Evolutionary conservation across 1,140 invertebrate genomes (phyloP).

Genomic region (Helicoverpa armigera): DNA sequence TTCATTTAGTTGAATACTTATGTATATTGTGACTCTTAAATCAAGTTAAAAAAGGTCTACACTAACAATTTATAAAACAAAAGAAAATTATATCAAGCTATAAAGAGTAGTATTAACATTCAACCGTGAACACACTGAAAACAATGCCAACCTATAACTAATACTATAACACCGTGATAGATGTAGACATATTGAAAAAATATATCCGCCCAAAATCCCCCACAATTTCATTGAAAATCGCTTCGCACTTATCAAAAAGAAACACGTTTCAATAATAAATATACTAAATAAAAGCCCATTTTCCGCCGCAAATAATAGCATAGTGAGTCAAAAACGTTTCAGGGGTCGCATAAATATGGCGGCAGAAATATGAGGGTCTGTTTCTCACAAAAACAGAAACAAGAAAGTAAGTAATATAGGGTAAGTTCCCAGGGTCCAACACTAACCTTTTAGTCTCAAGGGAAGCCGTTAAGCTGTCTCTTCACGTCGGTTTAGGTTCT

Average conservation of each 20-base stretch:
- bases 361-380: not conserved
- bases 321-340: slow-evolving; percentile 5
- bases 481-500: not conserved
- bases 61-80: no score
- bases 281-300: not conserved
- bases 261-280: not conserved
- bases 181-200: not conserved
- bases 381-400: slow-evolving; percentile 2
- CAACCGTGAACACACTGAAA: no score
- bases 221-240: slow-evolving; percentile 1
- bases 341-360: slow-evolving; percentile 24
- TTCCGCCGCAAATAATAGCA: not conserved
- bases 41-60: no score
- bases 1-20: no score
- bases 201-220: not conserved
- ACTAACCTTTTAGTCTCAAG: slow-evolving; percentile 1
- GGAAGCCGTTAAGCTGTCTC: slow-evolving; percentile 15
- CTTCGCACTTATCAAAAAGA: not conserved
- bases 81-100: no score
- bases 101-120: no score
- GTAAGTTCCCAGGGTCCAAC: not conserved
- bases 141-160: no score
- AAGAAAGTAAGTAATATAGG: slow-evolving; percentile 9
- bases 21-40: no score
- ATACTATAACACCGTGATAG: not conserved